phyloP scores from a whole-genome alignment of 2,797 vertebrate genomes.

The Intellagama lesueurii region DNA sequence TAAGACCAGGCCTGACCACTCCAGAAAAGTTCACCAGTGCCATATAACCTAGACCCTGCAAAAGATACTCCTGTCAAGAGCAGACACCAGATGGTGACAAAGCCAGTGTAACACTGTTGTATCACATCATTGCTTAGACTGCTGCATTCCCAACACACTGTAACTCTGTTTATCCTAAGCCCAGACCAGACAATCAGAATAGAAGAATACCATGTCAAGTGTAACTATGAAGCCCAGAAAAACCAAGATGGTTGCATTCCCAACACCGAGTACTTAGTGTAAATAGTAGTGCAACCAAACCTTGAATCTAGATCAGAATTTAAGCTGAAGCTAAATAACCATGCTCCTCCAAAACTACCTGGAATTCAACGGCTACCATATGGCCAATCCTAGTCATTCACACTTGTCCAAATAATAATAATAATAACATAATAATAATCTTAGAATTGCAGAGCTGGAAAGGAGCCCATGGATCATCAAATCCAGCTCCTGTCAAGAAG shows the following conservation, averaged over 20 bases:
- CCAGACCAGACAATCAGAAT: neutral
- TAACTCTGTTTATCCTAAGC: neutral
- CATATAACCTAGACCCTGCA: no score
- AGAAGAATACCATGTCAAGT: neutral
- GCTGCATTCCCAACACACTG: no score
- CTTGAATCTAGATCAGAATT: neutral
- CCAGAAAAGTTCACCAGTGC: no score
- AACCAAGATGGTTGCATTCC: neutral
- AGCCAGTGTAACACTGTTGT: no score
- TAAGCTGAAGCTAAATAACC: neutral
- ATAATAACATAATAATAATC: no score
- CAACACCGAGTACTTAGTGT: neutral
- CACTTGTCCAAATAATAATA: neutral
- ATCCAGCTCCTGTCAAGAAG: no score
- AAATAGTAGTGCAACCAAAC: neutral
- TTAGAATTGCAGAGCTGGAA: no score
- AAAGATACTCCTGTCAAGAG: no score
- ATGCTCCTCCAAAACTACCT: neutral
- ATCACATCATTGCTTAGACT: no score
- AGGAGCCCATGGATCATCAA: no score
- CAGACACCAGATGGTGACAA: no score
- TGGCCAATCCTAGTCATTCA: neutral
- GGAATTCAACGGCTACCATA: neutral
- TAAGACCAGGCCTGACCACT: no score
- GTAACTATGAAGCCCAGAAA: neutral